Evolutionary conservation across 2,888 invertebrate genomes (phyloP).

Genomic region (Capitulum mitella): DNA sequence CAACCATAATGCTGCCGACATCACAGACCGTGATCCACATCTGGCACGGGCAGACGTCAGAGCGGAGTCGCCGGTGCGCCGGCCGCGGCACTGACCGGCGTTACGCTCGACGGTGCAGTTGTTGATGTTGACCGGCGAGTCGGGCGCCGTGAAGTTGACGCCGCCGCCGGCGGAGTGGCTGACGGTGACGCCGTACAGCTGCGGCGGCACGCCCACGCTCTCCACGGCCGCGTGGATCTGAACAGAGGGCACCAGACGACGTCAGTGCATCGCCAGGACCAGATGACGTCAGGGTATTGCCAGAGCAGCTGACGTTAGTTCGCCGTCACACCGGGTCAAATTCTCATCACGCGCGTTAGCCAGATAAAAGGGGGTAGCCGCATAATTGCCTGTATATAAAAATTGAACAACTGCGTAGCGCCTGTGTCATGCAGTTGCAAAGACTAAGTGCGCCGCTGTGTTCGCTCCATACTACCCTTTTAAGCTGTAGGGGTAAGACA

Average conservation of each 20-base stretch:
- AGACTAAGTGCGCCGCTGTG: too few relatives aligned
- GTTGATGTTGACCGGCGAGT: constrained; percentile 68
- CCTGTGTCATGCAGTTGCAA: too few relatives aligned
- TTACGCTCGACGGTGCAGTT: constrained; percentile 78
- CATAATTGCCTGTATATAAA: neutral
- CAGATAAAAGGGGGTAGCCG: constrained; percentile 47
- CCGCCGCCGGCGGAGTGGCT: constrained; percentile 86
- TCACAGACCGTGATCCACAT: neutral
- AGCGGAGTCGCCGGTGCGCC: neutral
- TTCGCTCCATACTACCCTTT: too few relatives aligned
- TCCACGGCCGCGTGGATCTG: constrained; percentile 59
- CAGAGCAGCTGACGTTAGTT: neutral
- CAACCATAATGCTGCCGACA: neutral
- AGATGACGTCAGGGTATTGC: neutral
- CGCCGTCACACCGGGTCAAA: too few relatives aligned
- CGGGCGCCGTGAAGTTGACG: constrained; percentile 76
- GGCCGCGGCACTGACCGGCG: constrained; percentile 49
- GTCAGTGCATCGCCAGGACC: neutral
- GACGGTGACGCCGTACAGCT: constrained; percentile 73
- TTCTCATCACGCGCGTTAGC: constrained; percentile 70
- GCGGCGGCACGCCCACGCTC: constrained; percentile 81
- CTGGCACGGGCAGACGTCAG: neutral
- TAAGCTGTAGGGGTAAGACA: too few relatives aligned
- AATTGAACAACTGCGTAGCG: too few relatives aligned
- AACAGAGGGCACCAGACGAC: neutral